Conservation (phyloP, 1,140 invertebrate genomes). For the Lamellibrachia luymesi region DNA sequence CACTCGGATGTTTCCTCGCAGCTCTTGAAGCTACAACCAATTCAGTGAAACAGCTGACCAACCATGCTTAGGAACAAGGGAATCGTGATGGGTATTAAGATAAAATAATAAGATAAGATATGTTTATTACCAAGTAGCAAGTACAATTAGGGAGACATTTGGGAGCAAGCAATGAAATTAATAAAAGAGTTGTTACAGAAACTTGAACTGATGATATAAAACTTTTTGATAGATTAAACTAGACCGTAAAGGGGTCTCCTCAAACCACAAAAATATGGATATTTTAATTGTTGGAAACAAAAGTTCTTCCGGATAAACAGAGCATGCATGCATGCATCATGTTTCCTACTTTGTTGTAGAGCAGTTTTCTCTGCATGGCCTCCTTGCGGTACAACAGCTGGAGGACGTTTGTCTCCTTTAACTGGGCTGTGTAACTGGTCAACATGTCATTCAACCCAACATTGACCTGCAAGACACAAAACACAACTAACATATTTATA, state of each 20-base stretch:
- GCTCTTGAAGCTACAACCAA: constrained; percentile 49
- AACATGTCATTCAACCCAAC: neutral
- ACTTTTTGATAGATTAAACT: too few relatives aligned
- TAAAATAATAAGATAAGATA: too few relatives aligned
- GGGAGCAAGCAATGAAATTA: neutral
- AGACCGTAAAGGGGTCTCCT: too few relatives aligned
- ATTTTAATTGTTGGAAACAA: too few relatives aligned
- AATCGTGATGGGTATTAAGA: neutral
- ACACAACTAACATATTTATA: neutral
- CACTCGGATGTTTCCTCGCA: constrained; percentile 56
- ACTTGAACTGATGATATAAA: constrained; percentile 20
- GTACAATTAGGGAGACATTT: neutral
- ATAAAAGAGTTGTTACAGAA: neutral
- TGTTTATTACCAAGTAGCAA: too few relatives aligned
- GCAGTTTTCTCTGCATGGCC: constrained; percentile 49
- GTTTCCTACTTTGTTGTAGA: constrained; percentile 50
- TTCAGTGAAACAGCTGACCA: neutral
- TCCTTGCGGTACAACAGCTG: constrained; percentile 49
- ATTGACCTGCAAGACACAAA: neutral
- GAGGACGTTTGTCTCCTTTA: neutral
- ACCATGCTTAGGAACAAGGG: neutral
- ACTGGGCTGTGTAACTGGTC: neutral
- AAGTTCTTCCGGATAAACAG: too few relatives aligned
- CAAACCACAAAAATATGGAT: too few relatives aligned
- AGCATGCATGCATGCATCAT: neutral